Evolutionary conservation across 2,797 vertebrate genomes (phyloP).

Genomic region (Meda fulgida): DNA sequence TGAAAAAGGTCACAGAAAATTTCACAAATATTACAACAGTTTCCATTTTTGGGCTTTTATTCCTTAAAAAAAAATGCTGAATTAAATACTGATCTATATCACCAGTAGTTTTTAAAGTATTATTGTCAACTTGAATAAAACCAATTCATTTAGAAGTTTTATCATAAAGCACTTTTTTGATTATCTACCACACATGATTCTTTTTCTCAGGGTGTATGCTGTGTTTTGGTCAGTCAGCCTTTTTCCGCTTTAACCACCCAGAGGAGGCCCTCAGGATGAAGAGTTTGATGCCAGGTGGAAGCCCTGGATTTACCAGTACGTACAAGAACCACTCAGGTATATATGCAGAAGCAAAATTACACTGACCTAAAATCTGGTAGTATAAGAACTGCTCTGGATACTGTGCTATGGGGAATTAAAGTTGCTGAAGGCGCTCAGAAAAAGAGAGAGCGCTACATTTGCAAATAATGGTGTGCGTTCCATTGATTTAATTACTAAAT

Average conservation of each 20-base stretch:
- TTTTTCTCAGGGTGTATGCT: slow-evolving; percentile 90
- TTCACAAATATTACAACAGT: neutral
- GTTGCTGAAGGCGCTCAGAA: neutral
- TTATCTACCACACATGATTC: neutral
- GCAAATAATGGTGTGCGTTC: slow-evolving; percentile 4
- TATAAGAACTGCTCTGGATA: neutral
- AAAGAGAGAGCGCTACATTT: slow-evolving; percentile 7
- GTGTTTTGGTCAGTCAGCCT: slow-evolving; percentile 93
- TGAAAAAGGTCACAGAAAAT: slow-evolving; percentile 14
- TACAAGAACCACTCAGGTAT: slow-evolving; percentile 57
- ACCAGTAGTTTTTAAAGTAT: no score
- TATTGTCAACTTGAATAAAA: neutral
- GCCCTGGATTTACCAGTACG: slow-evolving; percentile 66
- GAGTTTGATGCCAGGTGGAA: slow-evolving; percentile 87
- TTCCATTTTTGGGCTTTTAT: neutral
- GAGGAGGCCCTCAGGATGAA: slow-evolving; percentile 97
- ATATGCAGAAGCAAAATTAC: neutral
- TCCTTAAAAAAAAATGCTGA: neutral
- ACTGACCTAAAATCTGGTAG: neutral
- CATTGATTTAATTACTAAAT: neutral
- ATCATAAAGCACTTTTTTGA: neutral
- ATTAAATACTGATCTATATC: no score
- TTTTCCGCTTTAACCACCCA: slow-evolving; percentile 97
- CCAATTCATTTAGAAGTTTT: neutral
- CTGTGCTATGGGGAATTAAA: neutral